Percentiles rank a stretch among this genome's conserved stretches.
phyloP scores from a whole-genome alignment of 2,888 invertebrate species.

The Eupithecia vulgata region DNA sequence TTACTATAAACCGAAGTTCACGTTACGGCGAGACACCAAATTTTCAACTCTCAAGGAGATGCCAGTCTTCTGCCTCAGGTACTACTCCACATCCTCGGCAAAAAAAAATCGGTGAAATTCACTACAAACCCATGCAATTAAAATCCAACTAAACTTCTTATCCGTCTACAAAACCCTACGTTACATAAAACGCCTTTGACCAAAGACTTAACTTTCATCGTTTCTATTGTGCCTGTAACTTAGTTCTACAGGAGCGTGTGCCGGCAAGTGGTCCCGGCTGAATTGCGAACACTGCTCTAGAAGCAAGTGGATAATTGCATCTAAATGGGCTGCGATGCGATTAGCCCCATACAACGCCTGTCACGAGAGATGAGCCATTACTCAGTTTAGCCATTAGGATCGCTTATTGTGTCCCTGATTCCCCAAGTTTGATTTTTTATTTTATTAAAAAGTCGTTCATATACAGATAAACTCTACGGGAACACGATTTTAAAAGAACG shows the following conservation, averaged over 20 bases:
- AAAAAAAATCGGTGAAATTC: too few species aligned
- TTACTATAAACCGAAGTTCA: too few species aligned
- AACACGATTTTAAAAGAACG: too few species aligned
- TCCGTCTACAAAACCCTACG: neutral
- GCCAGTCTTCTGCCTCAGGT: too few species aligned
- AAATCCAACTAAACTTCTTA: neutral
- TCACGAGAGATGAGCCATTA: conserved; percentile 42
- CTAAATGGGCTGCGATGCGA: conserved; percentile 47
- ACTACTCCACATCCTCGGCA: too few species aligned
- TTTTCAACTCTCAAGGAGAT: too few species aligned
- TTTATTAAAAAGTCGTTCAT: neutral
- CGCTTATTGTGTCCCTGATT: neutral
- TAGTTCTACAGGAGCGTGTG: conserved; percentile 23
- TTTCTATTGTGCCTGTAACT: conserved; percentile 1
- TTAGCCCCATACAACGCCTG: conserved; percentile 52
- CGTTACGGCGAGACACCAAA: too few species aligned
- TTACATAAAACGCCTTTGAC: neutral
- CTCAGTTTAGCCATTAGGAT: conserved; percentile 32
- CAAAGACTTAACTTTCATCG: neutral
- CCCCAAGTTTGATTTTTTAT: neutral
- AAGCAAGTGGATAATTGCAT: conserved; percentile 40
- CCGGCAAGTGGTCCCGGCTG: conserved; percentile 47
- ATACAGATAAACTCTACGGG: neutral
- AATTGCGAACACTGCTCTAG: conserved; percentile 38
- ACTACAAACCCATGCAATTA: neutral